phyloP scores from a whole-genome alignment of 1,140 invertebrate genomes.

The Lordiphosa stackelbergi region DNA sequence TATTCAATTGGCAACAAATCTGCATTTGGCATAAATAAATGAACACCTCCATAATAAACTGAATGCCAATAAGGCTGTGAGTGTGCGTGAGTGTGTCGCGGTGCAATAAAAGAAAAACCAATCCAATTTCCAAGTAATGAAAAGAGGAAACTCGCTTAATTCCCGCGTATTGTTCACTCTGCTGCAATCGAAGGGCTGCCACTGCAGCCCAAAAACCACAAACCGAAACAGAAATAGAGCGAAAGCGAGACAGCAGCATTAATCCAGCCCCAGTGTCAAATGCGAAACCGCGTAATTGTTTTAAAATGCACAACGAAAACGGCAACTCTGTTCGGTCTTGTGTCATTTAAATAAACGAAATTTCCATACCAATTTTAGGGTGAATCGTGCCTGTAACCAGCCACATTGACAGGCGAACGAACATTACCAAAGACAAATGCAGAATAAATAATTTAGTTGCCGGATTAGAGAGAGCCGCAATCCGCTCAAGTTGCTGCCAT shows the following conservation, averaged over 20 bases:
- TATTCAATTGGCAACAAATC: slow-evolving; percentile 20
- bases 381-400: slow-evolving; percentile 1
- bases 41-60: slow-evolving; percentile 8
- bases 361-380: slow-evolving; percentile 30
- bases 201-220: slow-evolving; percentile 19
- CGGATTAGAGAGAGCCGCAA: slow-evolving; percentile 68
- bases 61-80: slow-evolving; percentile 1
- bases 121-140: slow-evolving; percentile 67
- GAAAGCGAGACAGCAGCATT: slow-evolving; percentile 10
- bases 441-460: slow-evolving; percentile 69
- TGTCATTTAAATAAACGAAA: slow-evolving; percentile 57
- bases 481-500: slow-evolving; percentile 72
- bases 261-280: slow-evolving; percentile 45
- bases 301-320: slow-evolving; percentile 62
- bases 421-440: slow-evolving; percentile 62
- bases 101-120: slow-evolving; percentile 51
- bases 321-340: slow-evolving; percentile 19
- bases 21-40: slow-evolving; percentile 32
- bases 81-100: too few species aligned
- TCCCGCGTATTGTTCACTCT: slow-evolving; percentile 61
- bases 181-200: slow-evolving; percentile 48
- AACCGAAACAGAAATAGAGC: slow-evolving; percentile 12
- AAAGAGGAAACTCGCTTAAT: slow-evolving; percentile 69
- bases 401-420: slow-evolving; percentile 16
- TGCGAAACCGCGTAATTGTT: slow-evolving; percentile 69